Percentiles rank a stretch among this genome's conserved stretches.
These are phyloP conservation scores for Sardina pilchardus DNA, from an alignment of 2,113 vertebrate species.

Conservation along the genomic window DNA sequence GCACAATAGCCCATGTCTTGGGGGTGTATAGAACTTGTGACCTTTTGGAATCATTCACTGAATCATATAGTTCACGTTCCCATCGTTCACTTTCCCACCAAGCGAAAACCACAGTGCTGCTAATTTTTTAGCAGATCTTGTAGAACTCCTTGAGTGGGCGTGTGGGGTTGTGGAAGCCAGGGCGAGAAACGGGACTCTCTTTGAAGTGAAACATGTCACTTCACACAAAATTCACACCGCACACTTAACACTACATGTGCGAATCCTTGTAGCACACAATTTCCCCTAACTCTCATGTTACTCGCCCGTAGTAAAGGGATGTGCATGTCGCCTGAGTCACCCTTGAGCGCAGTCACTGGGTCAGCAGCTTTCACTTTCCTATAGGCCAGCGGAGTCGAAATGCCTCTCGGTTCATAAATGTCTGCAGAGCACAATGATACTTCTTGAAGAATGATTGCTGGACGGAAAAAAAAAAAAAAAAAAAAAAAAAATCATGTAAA, in stretches of 20 bases:
- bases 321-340: background rate
- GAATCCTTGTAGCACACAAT: background rate
- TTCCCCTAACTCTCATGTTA: constrained; percentile 1
- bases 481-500: too few species aligned
- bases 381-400: background rate
- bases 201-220: constrained; percentile 1
- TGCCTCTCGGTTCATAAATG: background rate
- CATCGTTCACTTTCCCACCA: background rate
- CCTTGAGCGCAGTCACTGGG: background rate
- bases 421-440: background rate
- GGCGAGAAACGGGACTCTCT: background rate
- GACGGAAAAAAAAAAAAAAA: background rate
- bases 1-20: background rate
- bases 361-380: background rate
- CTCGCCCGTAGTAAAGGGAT: background rate
- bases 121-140: background rate
- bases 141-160: background rate
- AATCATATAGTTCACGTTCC: background rate
- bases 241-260: background rate
- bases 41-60: background rate
- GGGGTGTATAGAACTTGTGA: background rate
- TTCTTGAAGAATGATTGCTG: background rate
- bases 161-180: background rate
- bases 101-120: background rate
- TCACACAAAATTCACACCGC: background rate